Conservation (phyloP, 1,140 invertebrate species). For the Cydia strobilella region DNA sequence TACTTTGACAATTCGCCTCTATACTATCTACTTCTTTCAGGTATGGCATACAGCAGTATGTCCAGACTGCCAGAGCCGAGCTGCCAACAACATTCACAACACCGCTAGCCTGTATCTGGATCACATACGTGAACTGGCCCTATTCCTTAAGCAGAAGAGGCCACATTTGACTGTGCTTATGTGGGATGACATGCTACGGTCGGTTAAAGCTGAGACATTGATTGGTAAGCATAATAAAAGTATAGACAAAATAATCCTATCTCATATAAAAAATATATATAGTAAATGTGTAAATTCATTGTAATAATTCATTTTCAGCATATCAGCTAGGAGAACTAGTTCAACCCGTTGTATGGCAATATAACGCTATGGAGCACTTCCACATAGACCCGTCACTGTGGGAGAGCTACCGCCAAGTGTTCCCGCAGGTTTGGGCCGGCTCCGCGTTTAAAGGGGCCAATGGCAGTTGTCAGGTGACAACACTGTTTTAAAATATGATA, state of each 20-base stretch:
- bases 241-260: no score
- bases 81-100: constrained; percentile 72
- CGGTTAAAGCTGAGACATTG: constrained; percentile 85
- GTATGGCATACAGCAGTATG: constrained; percentile 89
- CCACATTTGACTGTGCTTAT: constrained; percentile 89
- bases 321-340: constrained; percentile 89
- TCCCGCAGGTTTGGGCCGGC: constrained; percentile 90
- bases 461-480: constrained; percentile 76
- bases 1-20: no score
- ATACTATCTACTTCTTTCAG: no score
- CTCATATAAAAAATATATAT: no score
- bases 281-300: no score
- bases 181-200: constrained; percentile 97
- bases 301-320: constrained; percentile 55
- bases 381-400: constrained; percentile 77
- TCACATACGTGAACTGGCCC: constrained; percentile 86
- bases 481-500: background rate
- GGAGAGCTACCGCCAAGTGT: constrained; percentile 90
- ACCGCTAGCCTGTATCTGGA: constrained; percentile 83
- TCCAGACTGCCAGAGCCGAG: constrained; percentile 83
- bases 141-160: constrained; percentile 84
- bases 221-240: constrained; percentile 73
- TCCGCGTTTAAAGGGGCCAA: constrained; percentile 82
- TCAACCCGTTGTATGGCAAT: constrained; percentile 94
- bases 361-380: constrained; percentile 83